phyloP scores from a whole-genome alignment of 2,113 vertebrate species.

The Gallinago jamesoni region DNA sequence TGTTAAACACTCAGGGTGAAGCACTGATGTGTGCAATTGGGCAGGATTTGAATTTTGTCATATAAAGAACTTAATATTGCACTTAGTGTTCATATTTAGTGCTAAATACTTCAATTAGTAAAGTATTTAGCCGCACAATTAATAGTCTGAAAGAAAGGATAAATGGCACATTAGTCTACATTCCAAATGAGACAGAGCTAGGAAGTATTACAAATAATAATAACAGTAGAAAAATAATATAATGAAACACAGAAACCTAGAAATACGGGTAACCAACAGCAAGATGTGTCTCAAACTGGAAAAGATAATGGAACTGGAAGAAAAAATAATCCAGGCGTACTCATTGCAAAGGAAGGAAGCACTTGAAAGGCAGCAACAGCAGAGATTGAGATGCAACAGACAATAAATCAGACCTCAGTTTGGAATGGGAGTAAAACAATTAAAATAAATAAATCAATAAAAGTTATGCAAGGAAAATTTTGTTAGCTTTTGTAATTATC shows the following conservation, averaged over 20 bases:
- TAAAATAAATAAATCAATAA: background rate
- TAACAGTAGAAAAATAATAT: background rate
- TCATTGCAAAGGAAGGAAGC: background rate
- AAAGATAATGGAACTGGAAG: background rate
- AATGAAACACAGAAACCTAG: background rate
- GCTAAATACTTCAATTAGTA: background rate
- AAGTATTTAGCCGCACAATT: conserved; percentile 8
- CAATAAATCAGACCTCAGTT: background rate
- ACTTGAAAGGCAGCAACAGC: background rate
- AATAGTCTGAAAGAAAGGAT: background rate
- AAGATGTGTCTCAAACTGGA: background rate
- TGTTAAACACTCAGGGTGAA: background rate
- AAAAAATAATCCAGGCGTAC: background rate
- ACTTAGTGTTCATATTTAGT: background rate
- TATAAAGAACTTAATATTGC: background rate
- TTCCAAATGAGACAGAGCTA: background rate
- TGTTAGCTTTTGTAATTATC: background rate
- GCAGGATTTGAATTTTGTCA: background rate
- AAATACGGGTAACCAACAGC: background rate
- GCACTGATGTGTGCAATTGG: background rate
- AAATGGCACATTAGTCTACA: background rate
- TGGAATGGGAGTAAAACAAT: background rate
- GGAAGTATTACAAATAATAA: background rate
- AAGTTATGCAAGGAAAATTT: background rate
- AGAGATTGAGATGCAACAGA: background rate